Percentiles rank a stretch among this genome's conserved stretches.
Evolutionary conservation across 2,113 vertebrate species (phyloP).

Genomic region (Halichoerus grypus): DNA sequence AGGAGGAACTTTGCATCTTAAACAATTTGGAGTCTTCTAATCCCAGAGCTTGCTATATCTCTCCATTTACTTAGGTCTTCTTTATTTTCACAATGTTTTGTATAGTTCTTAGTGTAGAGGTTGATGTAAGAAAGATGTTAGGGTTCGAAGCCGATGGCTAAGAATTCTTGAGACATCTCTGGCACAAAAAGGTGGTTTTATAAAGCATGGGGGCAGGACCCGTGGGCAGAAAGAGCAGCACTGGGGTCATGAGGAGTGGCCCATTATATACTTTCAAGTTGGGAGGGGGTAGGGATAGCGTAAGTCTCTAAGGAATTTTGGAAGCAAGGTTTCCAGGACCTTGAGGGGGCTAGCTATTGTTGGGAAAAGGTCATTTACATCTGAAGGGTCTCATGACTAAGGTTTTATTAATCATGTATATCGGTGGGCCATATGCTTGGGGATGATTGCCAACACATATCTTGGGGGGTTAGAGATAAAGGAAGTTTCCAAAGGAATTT

Average conservation of each 20-base stretch:
- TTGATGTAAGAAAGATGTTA: not conserved
- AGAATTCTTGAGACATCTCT: not conserved
- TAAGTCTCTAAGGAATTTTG: not conserved
- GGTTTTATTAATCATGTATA: not conserved
- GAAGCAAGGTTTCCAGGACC: not conserved
- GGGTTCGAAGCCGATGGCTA: not conserved
- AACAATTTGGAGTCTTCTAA: not conserved
- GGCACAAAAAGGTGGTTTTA: not conserved
- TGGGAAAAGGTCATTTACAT: not conserved
- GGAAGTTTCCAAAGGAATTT: not conserved
- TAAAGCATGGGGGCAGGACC: not conserved
- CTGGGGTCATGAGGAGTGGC: not conserved
- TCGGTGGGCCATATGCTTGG: not conserved
- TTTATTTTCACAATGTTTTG: constrained; percentile 42
- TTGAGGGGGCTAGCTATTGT: not conserved
- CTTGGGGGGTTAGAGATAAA: not conserved
- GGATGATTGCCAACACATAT: not conserved
- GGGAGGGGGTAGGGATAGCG: not conserved
- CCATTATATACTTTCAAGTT: not conserved
- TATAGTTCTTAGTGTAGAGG: not conserved
- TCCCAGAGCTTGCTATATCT: not conserved
- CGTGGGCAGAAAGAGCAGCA: not conserved
- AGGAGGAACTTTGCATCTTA: not conserved
- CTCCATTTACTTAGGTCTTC: not conserved
- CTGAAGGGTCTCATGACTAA: no score